Evolutionary conservation across 1,140 invertebrate species (phyloP).

Genomic region (Melanaphis sacchari): DNA sequence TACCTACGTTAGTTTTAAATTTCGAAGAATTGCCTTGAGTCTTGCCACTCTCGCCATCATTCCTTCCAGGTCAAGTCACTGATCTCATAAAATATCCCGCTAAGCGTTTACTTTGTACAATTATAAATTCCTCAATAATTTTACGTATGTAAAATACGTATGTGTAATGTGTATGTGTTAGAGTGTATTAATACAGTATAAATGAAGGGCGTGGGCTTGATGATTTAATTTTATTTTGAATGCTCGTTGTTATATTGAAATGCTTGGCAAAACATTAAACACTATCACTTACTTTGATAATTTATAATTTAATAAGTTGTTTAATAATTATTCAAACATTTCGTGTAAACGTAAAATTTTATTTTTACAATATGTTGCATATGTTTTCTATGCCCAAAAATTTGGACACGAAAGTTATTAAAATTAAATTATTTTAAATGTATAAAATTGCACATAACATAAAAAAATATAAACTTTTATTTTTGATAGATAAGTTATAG

Average conservation of each 20-base stretch:
- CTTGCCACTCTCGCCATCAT: not conserved
- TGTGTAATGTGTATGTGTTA: not conserved
- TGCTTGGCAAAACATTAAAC: not conserved
- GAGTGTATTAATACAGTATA: not conserved
- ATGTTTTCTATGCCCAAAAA: not conserved
- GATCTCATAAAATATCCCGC: not conserved
- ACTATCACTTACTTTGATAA: not conserved
- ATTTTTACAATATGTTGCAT: not conserved
- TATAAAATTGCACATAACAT: not conserved
- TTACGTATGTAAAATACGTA: too few species aligned
- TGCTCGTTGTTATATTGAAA: constrained; percentile 18
- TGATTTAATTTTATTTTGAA: not conserved
- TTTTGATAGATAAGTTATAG: too few species aligned
- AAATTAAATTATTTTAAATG: not conserved
- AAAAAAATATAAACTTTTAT: not conserved
- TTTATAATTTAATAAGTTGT: not conserved
- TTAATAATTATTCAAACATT: not conserved
- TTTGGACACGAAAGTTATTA: not conserved
- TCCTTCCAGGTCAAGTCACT: constrained; percentile 31
- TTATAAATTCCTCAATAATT: not conserved
- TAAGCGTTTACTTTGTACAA: not conserved
- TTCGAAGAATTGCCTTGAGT: not conserved
- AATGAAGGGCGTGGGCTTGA: not conserved
- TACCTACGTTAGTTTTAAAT: not conserved
- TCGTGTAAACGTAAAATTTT: not conserved